Percentiles rank a stretch among this genome's conserved stretches.
Evolutionary conservation across 1,140 invertebrate species (phyloP).

Genomic region (Bombyx mori): DNA sequence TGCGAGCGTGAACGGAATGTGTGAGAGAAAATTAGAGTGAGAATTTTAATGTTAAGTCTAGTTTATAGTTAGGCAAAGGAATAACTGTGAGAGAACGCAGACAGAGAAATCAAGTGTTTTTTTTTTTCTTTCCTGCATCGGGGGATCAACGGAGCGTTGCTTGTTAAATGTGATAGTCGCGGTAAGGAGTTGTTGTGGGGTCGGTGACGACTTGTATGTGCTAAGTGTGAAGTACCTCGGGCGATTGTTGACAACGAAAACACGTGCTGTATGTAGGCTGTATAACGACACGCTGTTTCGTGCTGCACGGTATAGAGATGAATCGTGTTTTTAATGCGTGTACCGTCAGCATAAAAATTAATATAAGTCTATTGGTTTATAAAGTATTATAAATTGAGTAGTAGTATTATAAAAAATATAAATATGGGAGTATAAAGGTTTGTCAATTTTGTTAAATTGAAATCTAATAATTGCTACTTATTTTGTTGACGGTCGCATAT

Average conservation of each 20-base stretch:
- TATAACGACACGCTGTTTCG: constrained; percentile 1
- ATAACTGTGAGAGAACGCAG: constrained; percentile 32
- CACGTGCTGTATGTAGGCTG: constrained; percentile 4
- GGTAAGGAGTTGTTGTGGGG: constrained; percentile 18
- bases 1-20: constrained; percentile 15
- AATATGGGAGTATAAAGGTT: no score
- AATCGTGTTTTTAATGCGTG: not conserved
- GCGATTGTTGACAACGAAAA: constrained; percentile 53
- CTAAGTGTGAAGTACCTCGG: constrained; percentile 28
- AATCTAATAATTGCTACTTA: no score
- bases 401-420: no score
- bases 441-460: no score
- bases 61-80: constrained; percentile 66
- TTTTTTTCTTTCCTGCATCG: constrained; percentile 53
- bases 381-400: no score
- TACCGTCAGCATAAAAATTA: no score
- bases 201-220: no score
- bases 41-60: constrained; percentile 51
- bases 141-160: constrained; percentile 56
- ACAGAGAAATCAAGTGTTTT: constrained; percentile 34
- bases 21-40: constrained; percentile 34
- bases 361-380: no score
- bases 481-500: no score
- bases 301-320: not conserved
- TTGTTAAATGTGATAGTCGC: constrained; percentile 57